Percentiles rank a stretch among this genome's conserved stretches.
phyloP scores from a whole-genome alignment of 2,888 invertebrate genomes.

The Hydriomena furcata region DNA sequence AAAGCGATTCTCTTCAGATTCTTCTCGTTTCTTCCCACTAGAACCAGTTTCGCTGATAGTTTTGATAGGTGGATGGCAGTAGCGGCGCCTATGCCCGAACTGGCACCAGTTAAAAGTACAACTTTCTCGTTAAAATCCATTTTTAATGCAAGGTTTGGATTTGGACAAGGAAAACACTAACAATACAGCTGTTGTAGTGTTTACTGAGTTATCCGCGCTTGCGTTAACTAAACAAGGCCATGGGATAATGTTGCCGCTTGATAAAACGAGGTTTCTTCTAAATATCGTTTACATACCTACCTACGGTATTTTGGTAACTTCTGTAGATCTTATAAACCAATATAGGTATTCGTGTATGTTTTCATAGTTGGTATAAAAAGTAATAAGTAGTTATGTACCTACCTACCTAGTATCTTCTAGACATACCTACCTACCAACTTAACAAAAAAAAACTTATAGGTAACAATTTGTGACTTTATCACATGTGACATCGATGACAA shows the following conservation, averaged over 20 bases:
- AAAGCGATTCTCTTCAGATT: constrained; percentile 64
- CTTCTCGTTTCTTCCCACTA: constrained; percentile 80
- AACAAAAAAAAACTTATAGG: too few species aligned
- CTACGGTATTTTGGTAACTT: too few species aligned
- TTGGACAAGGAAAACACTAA: not conserved
- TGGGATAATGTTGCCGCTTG: constrained; percentile 11
- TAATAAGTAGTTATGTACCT: too few species aligned
- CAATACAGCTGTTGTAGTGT: constrained; percentile 35
- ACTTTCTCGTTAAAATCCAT: constrained; percentile 86
- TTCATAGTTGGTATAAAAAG: too few species aligned
- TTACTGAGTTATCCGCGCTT: constrained; percentile 30
- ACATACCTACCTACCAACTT: too few species aligned
- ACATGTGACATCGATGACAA: too few species aligned
- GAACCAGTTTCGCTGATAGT: constrained; percentile 85
- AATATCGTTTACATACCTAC: not conserved
- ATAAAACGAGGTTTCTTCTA: constrained; percentile 12
- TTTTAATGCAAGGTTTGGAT: constrained; percentile 11
- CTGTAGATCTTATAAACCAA: too few species aligned
- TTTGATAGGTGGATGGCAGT: constrained; percentile 87
- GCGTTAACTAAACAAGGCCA: constrained; percentile 18
- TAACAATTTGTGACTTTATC: too few species aligned
- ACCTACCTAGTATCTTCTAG: too few species aligned
- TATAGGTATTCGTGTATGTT: too few species aligned
- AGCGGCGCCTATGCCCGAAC: constrained; percentile 89
- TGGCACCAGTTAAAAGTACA: constrained; percentile 86